Conservation (phyloP, 2,797 vertebrate genomes). For the Acipenser oxyrinchus region DNA sequence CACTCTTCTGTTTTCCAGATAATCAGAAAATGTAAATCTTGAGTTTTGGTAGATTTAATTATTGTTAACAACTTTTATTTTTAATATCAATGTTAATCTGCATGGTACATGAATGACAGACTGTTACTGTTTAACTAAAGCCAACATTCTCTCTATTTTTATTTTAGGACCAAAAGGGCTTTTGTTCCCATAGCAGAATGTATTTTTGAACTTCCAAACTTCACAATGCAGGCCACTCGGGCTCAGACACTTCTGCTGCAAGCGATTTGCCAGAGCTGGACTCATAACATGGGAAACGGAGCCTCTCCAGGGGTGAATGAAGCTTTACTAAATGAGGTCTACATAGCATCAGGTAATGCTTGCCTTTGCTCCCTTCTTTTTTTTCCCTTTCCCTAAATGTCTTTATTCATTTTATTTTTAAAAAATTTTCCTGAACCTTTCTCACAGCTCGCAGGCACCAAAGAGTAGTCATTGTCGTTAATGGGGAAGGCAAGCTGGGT, state of each 20-base stretch:
- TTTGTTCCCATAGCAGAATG: slow-evolving; percentile 75
- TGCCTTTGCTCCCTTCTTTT: slow-evolving; percentile 9
- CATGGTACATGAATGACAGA: too few relatives aligned
- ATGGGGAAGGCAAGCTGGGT: too few relatives aligned
- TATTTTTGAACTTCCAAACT: slow-evolving; percentile 90
- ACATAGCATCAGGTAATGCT: slow-evolving; percentile 72
- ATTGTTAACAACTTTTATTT: too few relatives aligned
- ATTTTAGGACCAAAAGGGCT: slow-evolving; percentile 72
- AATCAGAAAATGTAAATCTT: too few relatives aligned
- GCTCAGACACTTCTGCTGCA: slow-evolving; percentile 85
- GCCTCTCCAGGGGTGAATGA: slow-evolving; percentile 64
- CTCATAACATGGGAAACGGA: slow-evolving; percentile 58
- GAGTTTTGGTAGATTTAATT: too few relatives aligned
- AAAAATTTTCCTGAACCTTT: not conserved
- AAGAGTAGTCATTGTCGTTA: too few relatives aligned
- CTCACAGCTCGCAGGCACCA: too few relatives aligned
- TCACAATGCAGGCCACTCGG: slow-evolving; percentile 83
- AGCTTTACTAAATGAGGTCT: slow-evolving; percentile 77
- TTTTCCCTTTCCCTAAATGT: too few relatives aligned
- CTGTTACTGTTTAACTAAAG: not conserved
- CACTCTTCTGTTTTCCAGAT: too few relatives aligned
- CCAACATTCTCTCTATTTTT: slow-evolving; percentile 13
- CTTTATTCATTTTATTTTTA: not conserved
- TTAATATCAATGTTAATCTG: too few relatives aligned
- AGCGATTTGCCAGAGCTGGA: slow-evolving; percentile 85